Base-by-base conservation (phyloP, 2,113 vertebrate species). In the Climacteris rufus region DNA sequence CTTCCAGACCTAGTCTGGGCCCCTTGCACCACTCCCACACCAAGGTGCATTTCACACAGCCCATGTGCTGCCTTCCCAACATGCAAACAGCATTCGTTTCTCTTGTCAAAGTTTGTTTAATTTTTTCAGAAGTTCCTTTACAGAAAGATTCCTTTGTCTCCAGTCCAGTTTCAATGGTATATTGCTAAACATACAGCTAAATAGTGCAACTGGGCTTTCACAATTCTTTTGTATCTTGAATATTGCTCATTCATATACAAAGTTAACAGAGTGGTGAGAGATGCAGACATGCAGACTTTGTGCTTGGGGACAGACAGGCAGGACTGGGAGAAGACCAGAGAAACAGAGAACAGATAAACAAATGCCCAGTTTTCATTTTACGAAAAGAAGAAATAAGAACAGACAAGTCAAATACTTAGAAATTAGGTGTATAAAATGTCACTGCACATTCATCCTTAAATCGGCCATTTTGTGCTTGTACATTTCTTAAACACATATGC, bases 41-140 rank as follows among this genome's bases (percentile, higher is more conserved):
- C 17, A 30, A 61, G 23, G 52, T 10, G 3, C 23, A 23, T 27
- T 79, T 60, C 37, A 40, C 33, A 56, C 0, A 1, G 37, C 47
- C 47, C 56, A 7, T 3, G 57, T 6, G n/a, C 27, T 75, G 52
- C 79, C 61, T 70, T 71, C n/a, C 53, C 31, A 57, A 40, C 16
- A 4, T 0, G 0, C 22, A 66, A 66, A 24, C 0, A 1, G 12
- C 25, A 33, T 47, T 18, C 49, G 3, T 28, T 90, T 33, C 57
- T 63, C 19, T 63, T 35, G 15, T 45, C 35, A 40, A 77, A 7
- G 49, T 64, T 53, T 66, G 42, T 56, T 88, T 84, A 13, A 69
- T 56, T 93, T 35, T 69, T 70, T 25, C 40, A 40, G 28, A 54
- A 71, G 31, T 50, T 83, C 33, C 21, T 28, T 44, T 35, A n/a